These are phyloP conservation scores for Athalia rosae DNA, from an alignment of 2,888 invertebrate species.

Conservation along the genomic window DNA sequence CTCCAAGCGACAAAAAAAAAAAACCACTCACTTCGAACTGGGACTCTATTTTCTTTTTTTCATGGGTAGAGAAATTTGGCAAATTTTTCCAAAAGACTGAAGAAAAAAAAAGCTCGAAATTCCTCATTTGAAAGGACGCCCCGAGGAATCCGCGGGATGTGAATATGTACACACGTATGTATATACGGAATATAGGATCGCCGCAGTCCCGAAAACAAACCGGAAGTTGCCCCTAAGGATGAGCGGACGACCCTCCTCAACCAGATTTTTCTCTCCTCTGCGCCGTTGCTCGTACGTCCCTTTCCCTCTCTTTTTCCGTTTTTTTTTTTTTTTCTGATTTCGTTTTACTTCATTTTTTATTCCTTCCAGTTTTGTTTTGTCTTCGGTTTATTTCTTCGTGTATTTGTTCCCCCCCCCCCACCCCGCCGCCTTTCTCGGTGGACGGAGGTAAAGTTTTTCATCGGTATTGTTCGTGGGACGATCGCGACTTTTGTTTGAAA, in stretches of 20 bases:
- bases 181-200: not conserved
- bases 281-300: too few species aligned
- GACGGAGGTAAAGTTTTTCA: slow-evolving; percentile 22
- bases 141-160: too few species aligned
- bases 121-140: too few species aligned
- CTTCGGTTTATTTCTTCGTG: not conserved
- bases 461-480: slow-evolving; percentile 25
- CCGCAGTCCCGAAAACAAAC: slow-evolving; percentile 28
- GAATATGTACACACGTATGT: too few species aligned
- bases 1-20: too few species aligned
- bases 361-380: not conserved
- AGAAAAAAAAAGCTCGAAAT: too few species aligned
- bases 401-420: not conserved
- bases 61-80: too few species aligned
- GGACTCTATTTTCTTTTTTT: too few species aligned
- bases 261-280: not conserved
- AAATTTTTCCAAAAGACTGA: too few species aligned
- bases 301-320: too few species aligned
- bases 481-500: slow-evolving; percentile 27
- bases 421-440: not conserved
- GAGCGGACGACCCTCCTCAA: slow-evolving; percentile 25
- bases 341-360: not conserved
- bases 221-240: slow-evolving; percentile 27
- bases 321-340: not conserved
- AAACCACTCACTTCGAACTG: too few species aligned